These are phyloP conservation scores for Ophiodon elongatus DNA, from an alignment of 2,113 vertebrate genomes.

Conservation along the genomic window DNA sequence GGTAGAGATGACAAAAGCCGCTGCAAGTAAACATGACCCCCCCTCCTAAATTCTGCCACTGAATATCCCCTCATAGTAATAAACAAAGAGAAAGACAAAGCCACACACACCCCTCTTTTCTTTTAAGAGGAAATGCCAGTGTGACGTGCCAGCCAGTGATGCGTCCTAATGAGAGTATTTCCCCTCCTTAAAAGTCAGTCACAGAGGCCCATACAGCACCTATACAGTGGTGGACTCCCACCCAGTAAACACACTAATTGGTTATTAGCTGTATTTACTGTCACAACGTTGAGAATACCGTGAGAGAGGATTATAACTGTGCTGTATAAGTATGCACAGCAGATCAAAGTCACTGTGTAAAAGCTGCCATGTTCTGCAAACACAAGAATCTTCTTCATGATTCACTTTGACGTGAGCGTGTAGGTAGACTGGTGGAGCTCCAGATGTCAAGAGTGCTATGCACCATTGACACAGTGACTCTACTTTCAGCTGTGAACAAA, in stretches of 20 bases:
- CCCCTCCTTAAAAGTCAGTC: conserved; percentile 18
- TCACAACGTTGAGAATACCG: conserved; percentile 35
- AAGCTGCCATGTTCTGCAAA: conserved; percentile 25
- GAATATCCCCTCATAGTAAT: conserved; percentile 58
- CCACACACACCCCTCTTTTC: conserved; percentile 44
- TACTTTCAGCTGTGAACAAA: not conserved
- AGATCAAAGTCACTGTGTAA: not conserved
- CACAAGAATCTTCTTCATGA: not conserved
- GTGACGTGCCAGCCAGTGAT: conserved; percentile 77
- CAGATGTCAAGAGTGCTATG: not conserved
- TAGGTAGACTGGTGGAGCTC: not conserved
- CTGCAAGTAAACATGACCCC: conserved; percentile 72
- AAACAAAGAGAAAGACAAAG: conserved; percentile 67
- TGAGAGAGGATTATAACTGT: conserved; percentile 28
- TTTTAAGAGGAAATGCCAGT: conserved; percentile 69
- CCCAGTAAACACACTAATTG: conserved; percentile 69
- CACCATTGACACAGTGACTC: not conserved
- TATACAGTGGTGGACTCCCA: conserved; percentile 23
- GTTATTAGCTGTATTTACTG: conserved; percentile 68
- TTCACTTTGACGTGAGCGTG: not conserved
- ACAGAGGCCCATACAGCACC: conserved; percentile 34
- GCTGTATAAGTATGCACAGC: conserved; percentile 8
- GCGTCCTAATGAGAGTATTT: conserved; percentile 76
- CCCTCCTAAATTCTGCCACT: conserved; percentile 69
- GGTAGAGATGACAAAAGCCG: conserved; percentile 69